These are phyloP conservation scores for Lycopodina hypogea DNA, from an alignment of 37 sponge, comb jelly and placozoan species.

Conservation along the genomic window DNA sequence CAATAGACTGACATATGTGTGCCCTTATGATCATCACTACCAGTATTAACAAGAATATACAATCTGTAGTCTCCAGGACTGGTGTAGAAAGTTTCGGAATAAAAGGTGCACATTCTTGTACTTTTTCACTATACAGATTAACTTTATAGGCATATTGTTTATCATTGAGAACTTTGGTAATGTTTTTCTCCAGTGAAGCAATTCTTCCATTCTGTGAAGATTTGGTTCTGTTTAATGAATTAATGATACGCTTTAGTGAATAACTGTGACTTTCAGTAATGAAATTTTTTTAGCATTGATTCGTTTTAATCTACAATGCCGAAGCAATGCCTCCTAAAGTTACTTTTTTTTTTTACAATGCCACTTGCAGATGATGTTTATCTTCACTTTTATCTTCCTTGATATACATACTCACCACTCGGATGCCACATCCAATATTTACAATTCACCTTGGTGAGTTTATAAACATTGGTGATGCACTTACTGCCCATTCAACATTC, in stretches of 20 bases:
- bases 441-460: slow-evolving; percentile 9
- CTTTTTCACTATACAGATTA: not conserved
- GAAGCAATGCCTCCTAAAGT: not conserved
- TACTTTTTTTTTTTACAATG: not conserved
- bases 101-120: not conserved
- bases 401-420: slow-evolving; percentile 2
- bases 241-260: too few relatives aligned
- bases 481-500: not conserved
- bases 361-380: not conserved
- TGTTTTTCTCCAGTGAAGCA: too few relatives aligned
- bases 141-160: not conserved
- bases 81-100: slow-evolving; percentile 19
- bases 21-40: slow-evolving; percentile 28
- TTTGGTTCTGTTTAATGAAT: too few relatives aligned
- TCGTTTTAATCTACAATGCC: too few relatives aligned
- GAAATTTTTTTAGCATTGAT: not conserved
- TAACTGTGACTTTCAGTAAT: too few relatives aligned
- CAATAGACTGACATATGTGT: slow-evolving; percentile 30
- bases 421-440: slow-evolving; percentile 30
- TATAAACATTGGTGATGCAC: not conserved
- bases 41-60: slow-evolving; percentile 19
- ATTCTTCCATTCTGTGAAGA: too few relatives aligned
- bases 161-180: too few relatives aligned
- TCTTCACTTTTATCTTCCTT: slow-evolving; percentile 12
- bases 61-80: slow-evolving; percentile 26